A percentile compares a stretch with the other conserved stretches of the same genome.
Conservation (phyloP, 2,797 vertebrate species). For the Coregonus ussuriensis region DNA sequence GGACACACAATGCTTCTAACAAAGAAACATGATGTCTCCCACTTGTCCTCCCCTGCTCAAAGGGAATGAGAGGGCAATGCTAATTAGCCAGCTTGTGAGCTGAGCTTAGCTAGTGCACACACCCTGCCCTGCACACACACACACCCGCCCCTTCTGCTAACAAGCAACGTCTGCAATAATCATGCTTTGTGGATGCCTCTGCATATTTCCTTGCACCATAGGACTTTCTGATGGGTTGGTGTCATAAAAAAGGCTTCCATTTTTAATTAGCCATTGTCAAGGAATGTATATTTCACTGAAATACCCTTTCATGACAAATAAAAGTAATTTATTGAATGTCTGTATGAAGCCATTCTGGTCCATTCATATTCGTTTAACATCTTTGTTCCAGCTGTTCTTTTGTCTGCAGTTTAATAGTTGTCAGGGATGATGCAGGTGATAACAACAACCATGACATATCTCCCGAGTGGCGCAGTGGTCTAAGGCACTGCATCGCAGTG, state of each 20-base stretch:
- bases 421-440: slow-evolving; percentile 31
- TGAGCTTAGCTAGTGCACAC: slow-evolving; percentile 55
- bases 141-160: slow-evolving; percentile 29
- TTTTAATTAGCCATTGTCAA: slow-evolving; percentile 39
- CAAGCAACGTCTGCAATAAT: slow-evolving; percentile 54
- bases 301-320: slow-evolving; percentile 31
- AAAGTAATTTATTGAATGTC: slow-evolving; percentile 4
- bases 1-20: slow-evolving; percentile 48
- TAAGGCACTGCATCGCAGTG: no score
- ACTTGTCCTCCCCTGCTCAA: slow-evolving; percentile 62
- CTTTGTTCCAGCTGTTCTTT: background rate
- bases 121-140: slow-evolving; percentile 24
- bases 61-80: slow-evolving; percentile 62
- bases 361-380: background rate
- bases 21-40: slow-evolving; percentile 65
- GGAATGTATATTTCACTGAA: slow-evolving; percentile 25
- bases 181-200: slow-evolving; percentile 54
- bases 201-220: slow-evolving; percentile 43
- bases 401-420: background rate
- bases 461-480: no score
- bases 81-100: slow-evolving; percentile 69
- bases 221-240: slow-evolving; percentile 38
- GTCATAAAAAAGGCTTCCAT: slow-evolving; percentile 23
- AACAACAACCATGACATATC: no score
- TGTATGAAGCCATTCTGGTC: slow-evolving; percentile 6